These are phyloP conservation scores for Melopsittacus undulatus DNA, from an alignment of 2,797 vertebrate genomes.

Conservation along the genomic window DNA sequence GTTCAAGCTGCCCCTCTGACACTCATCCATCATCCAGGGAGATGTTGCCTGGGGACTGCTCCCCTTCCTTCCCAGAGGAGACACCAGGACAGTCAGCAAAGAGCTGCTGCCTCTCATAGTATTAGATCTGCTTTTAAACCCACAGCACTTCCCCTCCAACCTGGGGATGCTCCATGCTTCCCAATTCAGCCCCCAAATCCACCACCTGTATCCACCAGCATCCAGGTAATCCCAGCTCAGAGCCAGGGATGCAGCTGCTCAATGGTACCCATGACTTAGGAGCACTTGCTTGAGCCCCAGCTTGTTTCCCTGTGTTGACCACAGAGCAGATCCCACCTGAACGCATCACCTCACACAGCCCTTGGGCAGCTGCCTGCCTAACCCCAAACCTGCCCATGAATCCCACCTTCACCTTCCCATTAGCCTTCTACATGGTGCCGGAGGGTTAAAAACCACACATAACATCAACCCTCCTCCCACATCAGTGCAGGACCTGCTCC, in stretches of 20 bases:
- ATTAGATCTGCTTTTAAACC: not conserved
- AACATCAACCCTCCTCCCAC: not conserved
- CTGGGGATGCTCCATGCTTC: not conserved
- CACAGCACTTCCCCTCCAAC: not conserved
- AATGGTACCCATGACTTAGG: fast-evolving
- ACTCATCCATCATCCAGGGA: not conserved
- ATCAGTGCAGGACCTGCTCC: fast-evolving
- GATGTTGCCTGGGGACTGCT: not conserved
- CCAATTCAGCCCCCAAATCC: not conserved
- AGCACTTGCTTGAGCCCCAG: not conserved
- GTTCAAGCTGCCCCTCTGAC: not conserved
- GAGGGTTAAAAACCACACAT: not conserved
- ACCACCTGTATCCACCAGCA: not conserved
- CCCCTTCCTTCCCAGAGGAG: not conserved
- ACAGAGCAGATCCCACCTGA: not conserved
- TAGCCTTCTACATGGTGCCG: not conserved
- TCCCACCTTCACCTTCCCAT: not conserved
- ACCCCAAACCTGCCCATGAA: not conserved
- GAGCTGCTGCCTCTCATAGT: not conserved
- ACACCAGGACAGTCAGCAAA: not conserved
- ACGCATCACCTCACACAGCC: not conserved
- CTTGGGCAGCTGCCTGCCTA: not conserved
- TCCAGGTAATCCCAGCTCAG: not conserved
- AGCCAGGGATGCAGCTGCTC: not conserved
- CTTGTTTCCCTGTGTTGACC: not conserved